Evolutionary conservation across 2,113 vertebrate genomes (phyloP).

Genomic region (Dermatemys mawii): DNA sequence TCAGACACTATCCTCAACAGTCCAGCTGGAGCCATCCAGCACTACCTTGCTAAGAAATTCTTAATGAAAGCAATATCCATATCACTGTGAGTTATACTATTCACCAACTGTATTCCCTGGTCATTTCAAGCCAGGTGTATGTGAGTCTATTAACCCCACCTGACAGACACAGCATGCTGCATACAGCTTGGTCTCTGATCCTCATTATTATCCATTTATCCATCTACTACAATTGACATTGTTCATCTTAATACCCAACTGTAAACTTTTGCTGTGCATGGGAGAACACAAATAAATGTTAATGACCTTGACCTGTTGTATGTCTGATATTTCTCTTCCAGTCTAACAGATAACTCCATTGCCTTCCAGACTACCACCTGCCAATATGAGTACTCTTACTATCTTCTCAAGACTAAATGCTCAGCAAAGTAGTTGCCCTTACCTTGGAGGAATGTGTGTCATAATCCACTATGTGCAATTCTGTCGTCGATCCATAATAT

Average conservation of each 20-base stretch:
- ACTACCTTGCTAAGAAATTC: not conserved
- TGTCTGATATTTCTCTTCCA: not conserved
- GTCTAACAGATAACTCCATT: constrained; percentile 7
- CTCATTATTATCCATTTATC: not conserved
- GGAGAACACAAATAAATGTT: not conserved
- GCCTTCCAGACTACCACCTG: constrained; percentile 44
- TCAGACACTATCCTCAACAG: not conserved
- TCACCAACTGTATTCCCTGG: rapidly evolving
- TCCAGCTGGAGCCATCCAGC: not conserved
- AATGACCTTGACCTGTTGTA: not conserved
- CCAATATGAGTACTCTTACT: constrained; percentile 18
- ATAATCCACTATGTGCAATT: not conserved
- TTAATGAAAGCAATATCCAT: not conserved
- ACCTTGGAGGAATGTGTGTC: not conserved
- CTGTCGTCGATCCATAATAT: not conserved
- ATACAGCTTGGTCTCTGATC: rapidly evolving
- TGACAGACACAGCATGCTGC: not conserved
- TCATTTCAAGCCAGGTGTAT: not conserved
- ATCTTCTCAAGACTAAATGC: constrained; percentile 4
- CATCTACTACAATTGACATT: not conserved
- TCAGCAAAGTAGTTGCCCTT: not conserved
- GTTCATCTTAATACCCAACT: not conserved
- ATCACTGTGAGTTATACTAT: not conserved
- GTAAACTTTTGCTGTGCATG: not conserved
- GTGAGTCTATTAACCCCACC: not conserved